Conservation (phyloP, 37 sponge, comb jelly and placozoan species). For the Amphimedon queenslandica region DNA sequence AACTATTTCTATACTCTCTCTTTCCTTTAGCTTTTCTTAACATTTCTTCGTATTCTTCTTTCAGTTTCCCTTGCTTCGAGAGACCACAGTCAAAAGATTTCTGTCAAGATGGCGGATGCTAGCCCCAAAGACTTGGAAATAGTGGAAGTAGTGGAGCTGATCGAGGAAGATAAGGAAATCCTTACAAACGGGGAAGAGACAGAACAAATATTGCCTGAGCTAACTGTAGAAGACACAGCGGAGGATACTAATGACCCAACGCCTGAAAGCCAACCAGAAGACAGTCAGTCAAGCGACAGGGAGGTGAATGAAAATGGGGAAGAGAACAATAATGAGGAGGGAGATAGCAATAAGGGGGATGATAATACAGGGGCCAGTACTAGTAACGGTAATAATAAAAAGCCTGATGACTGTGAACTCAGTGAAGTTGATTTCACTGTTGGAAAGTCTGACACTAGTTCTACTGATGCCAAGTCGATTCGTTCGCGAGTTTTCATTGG, state of each 20-base stretch:
- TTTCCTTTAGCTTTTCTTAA: neutral
- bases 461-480: constrained; percentile 18
- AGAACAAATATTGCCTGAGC: neutral
- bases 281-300: neutral
- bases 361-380: neutral
- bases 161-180: too few species aligned
- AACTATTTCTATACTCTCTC: too few species aligned
- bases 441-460: neutral
- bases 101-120: constrained; percentile 6
- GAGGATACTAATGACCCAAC: neutral
- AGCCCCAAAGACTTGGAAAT: neutral
- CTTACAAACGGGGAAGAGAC: neutral
- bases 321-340: too few species aligned
- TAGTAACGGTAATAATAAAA: neutral
- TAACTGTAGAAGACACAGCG: neutral
- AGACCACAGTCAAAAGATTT: neutral
- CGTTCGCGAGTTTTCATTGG: constrained; percentile 53
- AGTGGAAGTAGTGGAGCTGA: neutral
- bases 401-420: neutral
- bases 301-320: too few species aligned
- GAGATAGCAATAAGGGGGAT: neutral
- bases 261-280: neutral
- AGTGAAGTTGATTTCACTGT: neutral
- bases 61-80: neutral
- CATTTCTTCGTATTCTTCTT: constrained; percentile 6